Percentiles rank a stretch among this genome's conserved stretches.
Conservation (phyloP, 92 coral and sea anemone species). For the Zoanthus sansibaricus region DNA sequence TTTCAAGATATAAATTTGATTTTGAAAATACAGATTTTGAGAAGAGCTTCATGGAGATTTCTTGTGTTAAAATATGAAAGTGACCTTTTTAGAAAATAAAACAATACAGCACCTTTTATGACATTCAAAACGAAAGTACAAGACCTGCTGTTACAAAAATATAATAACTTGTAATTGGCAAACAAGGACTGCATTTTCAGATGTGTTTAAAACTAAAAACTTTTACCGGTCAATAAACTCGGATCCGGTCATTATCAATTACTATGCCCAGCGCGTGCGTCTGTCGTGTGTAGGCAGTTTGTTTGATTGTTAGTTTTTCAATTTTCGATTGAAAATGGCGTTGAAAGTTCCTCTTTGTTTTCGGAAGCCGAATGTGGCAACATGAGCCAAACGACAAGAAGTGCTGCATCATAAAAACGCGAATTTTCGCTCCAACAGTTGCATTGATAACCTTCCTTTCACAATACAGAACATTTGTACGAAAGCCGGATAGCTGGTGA, state of each 20-base stretch:
- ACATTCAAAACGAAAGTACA: too few relatives aligned
- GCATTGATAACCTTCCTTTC: not conserved
- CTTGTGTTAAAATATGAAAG: too few relatives aligned
- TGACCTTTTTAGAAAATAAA: too few relatives aligned
- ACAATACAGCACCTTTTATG: too few relatives aligned
- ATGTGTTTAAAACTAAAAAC: not conserved
- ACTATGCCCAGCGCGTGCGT: not conserved
- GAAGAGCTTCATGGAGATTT: too few relatives aligned
- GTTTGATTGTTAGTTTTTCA: not conserved
- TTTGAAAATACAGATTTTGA: too few relatives aligned
- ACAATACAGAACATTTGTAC: not conserved
- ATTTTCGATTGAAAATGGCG: not conserved
- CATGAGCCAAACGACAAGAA: not conserved
- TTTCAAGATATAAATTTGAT: too few relatives aligned
- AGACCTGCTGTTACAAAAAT: too few relatives aligned
- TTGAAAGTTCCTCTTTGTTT: not conserved
- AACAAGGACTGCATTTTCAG: too few relatives aligned
- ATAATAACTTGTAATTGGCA: too few relatives aligned
- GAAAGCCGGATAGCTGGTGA: not conserved
- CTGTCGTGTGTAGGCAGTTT: not conserved
- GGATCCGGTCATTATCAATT: constrained; percentile 3
- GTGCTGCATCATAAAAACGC: not conserved
- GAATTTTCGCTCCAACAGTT: not conserved
- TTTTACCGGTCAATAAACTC: constrained; percentile 3
- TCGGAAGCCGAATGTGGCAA: not conserved